Conservation (phyloP, 2,888 invertebrate genomes). For the Trichogramma dendrolimi region DNA sequence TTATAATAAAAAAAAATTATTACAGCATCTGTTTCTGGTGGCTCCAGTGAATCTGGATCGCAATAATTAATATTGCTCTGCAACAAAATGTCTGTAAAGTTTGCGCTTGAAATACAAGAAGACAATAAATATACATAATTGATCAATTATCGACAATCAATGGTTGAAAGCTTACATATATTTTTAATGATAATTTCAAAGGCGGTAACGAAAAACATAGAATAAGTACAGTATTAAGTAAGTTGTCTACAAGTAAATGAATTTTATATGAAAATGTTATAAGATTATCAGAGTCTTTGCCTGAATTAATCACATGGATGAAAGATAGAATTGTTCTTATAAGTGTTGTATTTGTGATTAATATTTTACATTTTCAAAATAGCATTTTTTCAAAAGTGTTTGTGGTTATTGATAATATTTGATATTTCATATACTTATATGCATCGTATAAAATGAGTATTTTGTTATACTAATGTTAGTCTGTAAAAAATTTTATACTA, state of each 20-base stretch:
- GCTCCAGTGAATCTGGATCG: conserved; percentile 13
- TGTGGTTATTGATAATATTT: conserved; percentile 39
- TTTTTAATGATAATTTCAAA: conserved; percentile 27
- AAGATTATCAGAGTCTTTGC: conserved; percentile 7
- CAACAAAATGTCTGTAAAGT: conserved; percentile 14
- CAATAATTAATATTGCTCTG: conserved; percentile 1
- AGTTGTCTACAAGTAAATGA: conserved; percentile 31
- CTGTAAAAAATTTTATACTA: neutral
- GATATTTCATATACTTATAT: conserved; percentile 39
- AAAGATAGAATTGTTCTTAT: conserved; percentile 19
- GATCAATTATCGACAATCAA: conserved; percentile 15
- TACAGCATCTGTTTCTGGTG: neutral
- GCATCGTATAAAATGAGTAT: neutral
- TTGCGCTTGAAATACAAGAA: conserved; percentile 22
- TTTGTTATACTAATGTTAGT: conserved; percentile 4
- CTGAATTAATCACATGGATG: conserved; percentile 8
- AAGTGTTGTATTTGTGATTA: conserved; percentile 13
- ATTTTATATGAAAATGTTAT: conserved; percentile 16
- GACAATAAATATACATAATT: conserved; percentile 24
- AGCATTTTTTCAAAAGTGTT: conserved; percentile 38
- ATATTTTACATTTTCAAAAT: conserved; percentile 22
- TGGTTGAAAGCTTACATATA: conserved; percentile 26
- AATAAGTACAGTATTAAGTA: conserved; percentile 40
- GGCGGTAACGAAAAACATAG: conserved; percentile 33
- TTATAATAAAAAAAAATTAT: neutral